Evolutionary conservation across 2,888 invertebrate species (phyloP).

Genomic region (Plagodis pulveraria): DNA sequence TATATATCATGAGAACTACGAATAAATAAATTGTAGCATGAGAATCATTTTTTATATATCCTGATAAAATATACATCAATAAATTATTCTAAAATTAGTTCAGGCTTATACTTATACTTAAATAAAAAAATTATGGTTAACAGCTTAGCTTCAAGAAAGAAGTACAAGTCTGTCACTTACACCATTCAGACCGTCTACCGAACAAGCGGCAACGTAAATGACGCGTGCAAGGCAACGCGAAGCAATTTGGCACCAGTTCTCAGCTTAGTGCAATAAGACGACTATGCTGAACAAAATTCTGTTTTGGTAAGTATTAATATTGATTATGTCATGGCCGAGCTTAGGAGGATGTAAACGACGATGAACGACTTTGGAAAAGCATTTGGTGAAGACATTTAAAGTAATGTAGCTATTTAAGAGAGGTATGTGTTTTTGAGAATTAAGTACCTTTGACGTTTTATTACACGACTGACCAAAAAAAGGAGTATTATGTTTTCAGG

Average conservation of each 20-base stretch:
- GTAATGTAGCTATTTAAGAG: constrained; percentile 6
- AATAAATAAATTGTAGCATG: too few species aligned
- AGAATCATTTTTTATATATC: too few species aligned
- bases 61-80: too few species aligned
- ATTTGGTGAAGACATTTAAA: constrained; percentile 14
- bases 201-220: constrained; percentile 66
- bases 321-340: constrained; percentile 33
- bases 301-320: constrained; percentile 48
- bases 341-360: constrained; percentile 14
- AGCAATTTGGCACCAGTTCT: constrained; percentile 79
- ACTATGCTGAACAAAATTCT: constrained; percentile 58
- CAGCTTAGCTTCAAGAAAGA: background rate
- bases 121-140: too few species aligned
- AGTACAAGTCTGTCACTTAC: constrained; percentile 25
- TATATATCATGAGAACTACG: too few species aligned
- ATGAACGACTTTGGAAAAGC: constrained; percentile 14
- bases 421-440: background rate
- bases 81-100: too few species aligned
- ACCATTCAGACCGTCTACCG: constrained; percentile 29
- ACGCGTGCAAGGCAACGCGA: constrained; percentile 72
- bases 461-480: too few species aligned
- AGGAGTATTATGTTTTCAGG: too few species aligned
- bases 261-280: constrained; percentile 61
- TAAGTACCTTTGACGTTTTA: too few species aligned
- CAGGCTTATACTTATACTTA: too few species aligned